Percentiles rank a stretch among this genome's conserved stretches.
Conservation (phyloP, 2,113 vertebrate species). For the Chinchilla lanigera region DNA sequence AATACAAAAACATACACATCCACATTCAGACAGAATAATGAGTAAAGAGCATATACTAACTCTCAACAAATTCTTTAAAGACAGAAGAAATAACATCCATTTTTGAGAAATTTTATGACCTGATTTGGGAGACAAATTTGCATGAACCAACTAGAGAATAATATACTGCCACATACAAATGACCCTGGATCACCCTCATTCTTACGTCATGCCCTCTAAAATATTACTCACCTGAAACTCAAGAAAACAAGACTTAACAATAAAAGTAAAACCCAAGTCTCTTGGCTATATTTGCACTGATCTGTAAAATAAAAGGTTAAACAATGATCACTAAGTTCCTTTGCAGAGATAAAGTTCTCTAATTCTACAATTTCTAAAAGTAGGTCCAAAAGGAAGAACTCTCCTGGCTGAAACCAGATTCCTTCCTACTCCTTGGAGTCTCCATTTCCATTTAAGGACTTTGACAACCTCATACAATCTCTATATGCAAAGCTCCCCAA, state of each 20-base stretch:
- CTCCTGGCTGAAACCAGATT: background rate
- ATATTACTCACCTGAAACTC: conserved; percentile 37
- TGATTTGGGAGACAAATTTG: background rate
- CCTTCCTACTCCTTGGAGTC: background rate
- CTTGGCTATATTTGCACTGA: background rate
- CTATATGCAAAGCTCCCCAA: background rate
- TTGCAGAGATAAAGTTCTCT: background rate
- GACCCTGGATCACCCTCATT: background rate
- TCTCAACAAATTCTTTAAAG: conserved; percentile 11
- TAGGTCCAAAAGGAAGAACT: background rate
- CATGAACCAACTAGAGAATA: background rate
- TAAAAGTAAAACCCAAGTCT: background rate
- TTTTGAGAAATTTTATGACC: background rate
- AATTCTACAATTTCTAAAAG: conserved; percentile 19
- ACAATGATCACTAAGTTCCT: background rate
- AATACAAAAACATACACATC: background rate
- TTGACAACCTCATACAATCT: background rate
- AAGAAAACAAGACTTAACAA: conserved; percentile 29
- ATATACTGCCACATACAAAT: background rate
- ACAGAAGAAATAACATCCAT: background rate
- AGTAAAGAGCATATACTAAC: background rate
- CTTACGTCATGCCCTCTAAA: background rate
- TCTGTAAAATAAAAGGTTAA: background rate
- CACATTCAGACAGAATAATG: background rate
- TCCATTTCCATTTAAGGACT: background rate